These are phyloP conservation scores for Paracanthobrama guichenoti DNA, from an alignment of 2,113 vertebrate species.

Conservation along the genomic window DNA sequence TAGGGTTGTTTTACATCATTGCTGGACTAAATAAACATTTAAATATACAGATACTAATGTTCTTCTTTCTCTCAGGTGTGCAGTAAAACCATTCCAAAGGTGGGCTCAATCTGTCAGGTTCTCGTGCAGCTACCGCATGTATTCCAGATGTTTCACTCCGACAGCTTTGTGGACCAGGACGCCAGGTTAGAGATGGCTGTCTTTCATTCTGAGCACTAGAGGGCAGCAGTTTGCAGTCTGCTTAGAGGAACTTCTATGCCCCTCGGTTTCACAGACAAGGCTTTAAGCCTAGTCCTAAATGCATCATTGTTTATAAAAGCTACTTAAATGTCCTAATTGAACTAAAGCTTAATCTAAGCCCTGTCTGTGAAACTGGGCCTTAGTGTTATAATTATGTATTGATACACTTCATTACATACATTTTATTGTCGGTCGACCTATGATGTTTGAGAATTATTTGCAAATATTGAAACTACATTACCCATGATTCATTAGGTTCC, in stretches of 20 bases:
- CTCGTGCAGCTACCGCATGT: slow-evolving; percentile 93
- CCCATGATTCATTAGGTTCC: slow-evolving; percentile 77
- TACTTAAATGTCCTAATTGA: too few relatives aligned
- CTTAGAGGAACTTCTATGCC: neutral
- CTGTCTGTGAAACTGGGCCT: too few relatives aligned
- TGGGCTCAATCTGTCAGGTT: slow-evolving; percentile 89
- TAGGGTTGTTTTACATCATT: neutral
- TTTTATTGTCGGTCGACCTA: too few relatives aligned
- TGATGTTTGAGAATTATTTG: neutral
- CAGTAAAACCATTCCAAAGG: slow-evolving; percentile 78
- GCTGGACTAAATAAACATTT: too few relatives aligned
- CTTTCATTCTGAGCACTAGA: slow-evolving; percentile 44
- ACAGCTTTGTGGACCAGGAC: slow-evolving; percentile 77
- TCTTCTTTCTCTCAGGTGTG: slow-evolving; percentile 74
- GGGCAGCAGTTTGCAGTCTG: slow-evolving; percentile 7
- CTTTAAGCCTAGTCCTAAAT: too few relatives aligned
- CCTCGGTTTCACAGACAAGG: too few relatives aligned
- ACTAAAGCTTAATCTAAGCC: too few relatives aligned
- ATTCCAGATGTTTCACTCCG: slow-evolving; percentile 85
- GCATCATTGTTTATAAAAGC: too few relatives aligned
- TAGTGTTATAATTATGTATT: neutral
- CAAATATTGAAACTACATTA: neutral
- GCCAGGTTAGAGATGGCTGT: slow-evolving; percentile 74
- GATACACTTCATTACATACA: neutral
- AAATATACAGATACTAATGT: too few relatives aligned